Conservation (phyloP, 1,140 invertebrate genomes). For the Acromyrmex echinatior region DNA sequence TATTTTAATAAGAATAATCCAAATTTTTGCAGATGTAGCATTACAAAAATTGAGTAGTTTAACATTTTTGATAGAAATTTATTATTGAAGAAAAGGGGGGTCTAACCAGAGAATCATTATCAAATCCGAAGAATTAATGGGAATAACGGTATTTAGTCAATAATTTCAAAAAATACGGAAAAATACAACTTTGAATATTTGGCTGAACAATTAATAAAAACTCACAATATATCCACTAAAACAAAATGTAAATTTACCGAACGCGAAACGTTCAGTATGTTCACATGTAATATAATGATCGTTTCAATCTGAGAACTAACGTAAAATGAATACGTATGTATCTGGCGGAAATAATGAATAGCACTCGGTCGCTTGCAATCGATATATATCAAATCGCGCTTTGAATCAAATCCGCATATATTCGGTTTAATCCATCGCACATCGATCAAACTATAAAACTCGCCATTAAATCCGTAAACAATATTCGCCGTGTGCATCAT, state of each 20-base stretch:
- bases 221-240: not conserved
- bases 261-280: not conserved
- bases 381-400: constrained; percentile 48
- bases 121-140: not conserved
- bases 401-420: constrained; percentile 53
- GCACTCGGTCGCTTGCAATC: constrained; percentile 39
- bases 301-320: constrained; percentile 16
- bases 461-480: constrained; percentile 58
- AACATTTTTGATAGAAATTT: no score
- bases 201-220: not conserved
- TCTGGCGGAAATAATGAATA: constrained; percentile 46
- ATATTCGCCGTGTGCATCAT: constrained; percentile 54
- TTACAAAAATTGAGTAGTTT: no score
- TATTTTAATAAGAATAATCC: no score
- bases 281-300: constrained; percentile 3
- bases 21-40: no score
- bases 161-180: not conserved
- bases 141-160: not conserved
- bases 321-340: constrained; percentile 31
- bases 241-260: constrained; percentile 1
- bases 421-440: constrained; percentile 34
- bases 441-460: constrained; percentile 61
- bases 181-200: constrained; percentile 9
- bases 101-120: no score
- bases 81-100: no score